A percentile compares a stretch with the other conserved stretches of the same genome.
Evolutionary conservation across 64 coral and sea anemone genomes (phyloP).

Genomic region (Astreopora myriophthalma): DNA sequence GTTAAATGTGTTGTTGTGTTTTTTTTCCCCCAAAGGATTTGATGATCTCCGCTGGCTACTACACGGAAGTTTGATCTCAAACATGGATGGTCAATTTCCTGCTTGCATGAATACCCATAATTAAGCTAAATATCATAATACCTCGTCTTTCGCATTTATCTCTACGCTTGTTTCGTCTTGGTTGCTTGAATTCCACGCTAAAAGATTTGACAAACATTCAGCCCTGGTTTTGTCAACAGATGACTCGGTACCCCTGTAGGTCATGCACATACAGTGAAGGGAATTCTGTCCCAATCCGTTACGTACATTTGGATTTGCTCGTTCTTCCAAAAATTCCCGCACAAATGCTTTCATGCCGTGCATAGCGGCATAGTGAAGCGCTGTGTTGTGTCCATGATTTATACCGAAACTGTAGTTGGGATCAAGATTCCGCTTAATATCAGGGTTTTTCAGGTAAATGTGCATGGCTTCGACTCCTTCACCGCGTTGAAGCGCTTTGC

Average conservation of each 20-base stretch:
- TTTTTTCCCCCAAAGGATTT: too few relatives aligned
- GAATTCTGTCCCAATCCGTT: conserved; percentile 77
- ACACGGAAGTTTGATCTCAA: not conserved
- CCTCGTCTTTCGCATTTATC: conserved; percentile 62
- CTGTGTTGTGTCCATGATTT: conserved; percentile 77
- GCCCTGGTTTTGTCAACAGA: conserved; percentile 70
- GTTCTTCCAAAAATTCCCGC: conserved; percentile 82
- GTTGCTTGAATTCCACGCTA: conserved; percentile 65
- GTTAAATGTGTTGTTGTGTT: too few relatives aligned
- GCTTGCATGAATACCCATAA: not conserved
- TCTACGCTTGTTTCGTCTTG: conserved; percentile 31
- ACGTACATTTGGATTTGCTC: conserved; percentile 66
- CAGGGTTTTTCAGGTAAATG: conserved; percentile 87
- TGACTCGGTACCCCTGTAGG: conserved; percentile 39
- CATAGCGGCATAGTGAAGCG: conserved; percentile 80
- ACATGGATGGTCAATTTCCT: not conserved
- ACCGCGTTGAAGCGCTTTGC: conserved; percentile 96
- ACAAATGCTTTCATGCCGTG: conserved; percentile 92
- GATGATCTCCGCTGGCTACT: not conserved
- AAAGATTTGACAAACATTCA: conserved; percentile 80
- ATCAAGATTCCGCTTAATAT: conserved; percentile 91
- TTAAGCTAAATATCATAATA: not conserved
- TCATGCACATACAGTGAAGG: conserved; percentile 79
- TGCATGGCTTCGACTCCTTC: conserved; percentile 98
- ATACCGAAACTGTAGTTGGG: conserved; percentile 83